Evolutionary conservation across 1,140 invertebrate genomes (phyloP), one percentile per base, ranked within the genome.

Genomic region (Neotoxoptera formosana): DNA sequence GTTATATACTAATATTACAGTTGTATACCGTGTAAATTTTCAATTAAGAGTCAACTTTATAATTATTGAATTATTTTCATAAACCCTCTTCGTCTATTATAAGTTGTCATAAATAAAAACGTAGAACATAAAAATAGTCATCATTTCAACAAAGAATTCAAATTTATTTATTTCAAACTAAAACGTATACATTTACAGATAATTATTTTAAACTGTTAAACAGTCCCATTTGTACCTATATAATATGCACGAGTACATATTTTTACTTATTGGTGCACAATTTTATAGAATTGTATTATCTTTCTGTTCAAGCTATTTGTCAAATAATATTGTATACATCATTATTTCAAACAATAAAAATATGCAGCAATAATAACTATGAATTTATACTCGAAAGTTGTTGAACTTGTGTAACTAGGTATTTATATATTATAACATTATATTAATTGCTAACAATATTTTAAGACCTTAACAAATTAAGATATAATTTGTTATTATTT

Each of bases 401-500:
- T 45, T 84, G 1, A 45, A 45, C 36, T 14, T 23, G 34, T 25
- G 30, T 9, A 45, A 84, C 36, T 84, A 45, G 21, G 7, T 45
- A 45, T 83, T 36, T 83, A 83, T 20, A 83, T 36, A 83, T 23
- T 23, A 83, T 25, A 41, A 41, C 34, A 3, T 83, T 9, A 41
- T 36, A 14, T 41, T 41, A 84, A 84, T 84, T 45, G 36, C 23
- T 14, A 47, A 36, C 34, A 83, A 83, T 86, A 21, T 47, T 86
- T 86, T 86, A 47, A 41, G 4, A 41, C 41, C 41, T 41, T 41
- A 1, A 41, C 41, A 41, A 86, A 84, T 48, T 34, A 48, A 51
- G 86, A 45, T 51, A n/a, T 87, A 47, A 48, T 87, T 87, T 47
- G 86, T 34, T 88, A 88, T 47, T 88, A 88, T 48, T 87, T 84